phyloP scores from a whole-genome alignment of 2,888 invertebrate species.

The Mycogona germanica region DNA sequence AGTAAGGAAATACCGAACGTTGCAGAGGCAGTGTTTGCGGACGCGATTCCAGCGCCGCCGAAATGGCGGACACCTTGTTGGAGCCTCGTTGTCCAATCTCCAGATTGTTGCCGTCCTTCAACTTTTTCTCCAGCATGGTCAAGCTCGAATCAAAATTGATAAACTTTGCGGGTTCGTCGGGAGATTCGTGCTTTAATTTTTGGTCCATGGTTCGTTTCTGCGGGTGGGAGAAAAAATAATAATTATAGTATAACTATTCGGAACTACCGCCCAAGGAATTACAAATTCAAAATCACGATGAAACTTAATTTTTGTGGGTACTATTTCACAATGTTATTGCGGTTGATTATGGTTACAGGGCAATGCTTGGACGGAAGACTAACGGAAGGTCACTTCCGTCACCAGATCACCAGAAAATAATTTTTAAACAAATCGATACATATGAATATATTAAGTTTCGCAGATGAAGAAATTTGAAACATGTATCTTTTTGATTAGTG shows the following conservation, averaged over 20 bases:
- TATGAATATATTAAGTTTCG: too few species aligned
- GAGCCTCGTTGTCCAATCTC: conserved; percentile 48
- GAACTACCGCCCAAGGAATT: not conserved
- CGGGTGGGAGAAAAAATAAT: not conserved
- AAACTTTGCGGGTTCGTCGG: conserved; percentile 50
- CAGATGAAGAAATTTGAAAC: too few species aligned
- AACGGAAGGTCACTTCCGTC: too few species aligned
- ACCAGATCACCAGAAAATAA: too few species aligned
- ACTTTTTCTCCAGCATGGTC: conserved; percentile 54
- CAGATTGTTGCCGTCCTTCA: conserved; percentile 61
- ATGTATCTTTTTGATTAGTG: too few species aligned
- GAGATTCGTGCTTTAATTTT: conserved; percentile 39
- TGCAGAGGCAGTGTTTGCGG: conserved; percentile 21
- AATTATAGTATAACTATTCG: conserved; percentile 10
- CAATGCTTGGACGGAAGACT: too few species aligned
- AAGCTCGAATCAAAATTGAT: conserved; percentile 58
- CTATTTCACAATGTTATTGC: too few species aligned
- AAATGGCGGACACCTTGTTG: conserved; percentile 62
- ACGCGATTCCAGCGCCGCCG: conserved; percentile 30
- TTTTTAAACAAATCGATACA: too few species aligned
- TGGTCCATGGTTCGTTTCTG: conserved; percentile 56
- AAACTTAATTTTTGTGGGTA: too few species aligned
- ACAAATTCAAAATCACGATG: not conserved
- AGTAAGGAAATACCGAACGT: conserved; percentile 17
- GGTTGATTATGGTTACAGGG: too few species aligned